These are phyloP conservation scores for Sphyrna mokarran DNA, from an alignment of 2,113 vertebrate species.

Conservation along the genomic window DNA sequence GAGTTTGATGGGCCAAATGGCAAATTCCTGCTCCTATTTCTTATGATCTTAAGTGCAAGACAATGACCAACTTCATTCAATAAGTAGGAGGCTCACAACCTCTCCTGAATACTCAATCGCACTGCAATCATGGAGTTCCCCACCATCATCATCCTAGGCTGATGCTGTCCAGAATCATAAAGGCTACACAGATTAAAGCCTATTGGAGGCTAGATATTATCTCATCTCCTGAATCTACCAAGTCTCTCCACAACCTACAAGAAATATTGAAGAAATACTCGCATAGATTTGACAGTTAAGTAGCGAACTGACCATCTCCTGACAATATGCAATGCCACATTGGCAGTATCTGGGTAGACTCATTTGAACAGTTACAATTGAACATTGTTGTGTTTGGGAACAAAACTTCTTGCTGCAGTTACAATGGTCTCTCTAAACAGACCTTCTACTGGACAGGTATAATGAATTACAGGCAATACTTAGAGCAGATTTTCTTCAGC, in stretches of 20 bases:
- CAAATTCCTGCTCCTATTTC: neutral
- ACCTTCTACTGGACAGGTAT: too few species aligned
- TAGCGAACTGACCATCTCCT: neutral
- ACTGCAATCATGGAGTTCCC: neutral
- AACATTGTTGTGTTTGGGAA: neutral
- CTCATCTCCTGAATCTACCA: neutral
- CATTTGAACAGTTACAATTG: neutral
- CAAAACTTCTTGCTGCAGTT: neutral
- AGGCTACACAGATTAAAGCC: neutral
- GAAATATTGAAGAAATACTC: neutral
- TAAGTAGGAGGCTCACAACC: neutral
- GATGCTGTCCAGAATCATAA: neutral
- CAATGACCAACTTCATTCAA: neutral
- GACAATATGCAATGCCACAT: neutral
- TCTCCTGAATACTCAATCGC: neutral
- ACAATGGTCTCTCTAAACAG: neutral
- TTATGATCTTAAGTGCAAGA: neutral
- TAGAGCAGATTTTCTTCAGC: neutral
- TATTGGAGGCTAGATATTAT: neutral
- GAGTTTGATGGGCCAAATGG: neutral
- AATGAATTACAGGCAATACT: neutral
- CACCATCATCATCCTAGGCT: neutral
- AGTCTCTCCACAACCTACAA: neutral
- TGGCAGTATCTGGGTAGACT: neutral
- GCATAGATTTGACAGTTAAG: neutral